Conservation (phyloP, 2,888 invertebrate species). For the Coelogynopora nodosa region DNA sequence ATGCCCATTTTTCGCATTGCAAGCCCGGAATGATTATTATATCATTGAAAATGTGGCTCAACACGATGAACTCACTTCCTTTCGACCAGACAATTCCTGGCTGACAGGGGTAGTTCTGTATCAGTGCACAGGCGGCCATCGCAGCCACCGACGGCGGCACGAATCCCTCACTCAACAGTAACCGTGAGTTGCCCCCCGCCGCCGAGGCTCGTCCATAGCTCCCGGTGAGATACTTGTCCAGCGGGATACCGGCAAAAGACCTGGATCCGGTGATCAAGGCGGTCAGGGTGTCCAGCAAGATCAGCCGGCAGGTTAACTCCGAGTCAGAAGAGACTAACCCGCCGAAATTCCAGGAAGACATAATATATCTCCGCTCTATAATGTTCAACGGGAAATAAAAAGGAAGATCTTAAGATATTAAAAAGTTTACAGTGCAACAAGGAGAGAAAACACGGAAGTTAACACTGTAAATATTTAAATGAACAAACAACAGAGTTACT, state of each 20-base stretch:
- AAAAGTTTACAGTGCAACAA: too few relatives aligned
- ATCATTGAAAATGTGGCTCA: too few relatives aligned
- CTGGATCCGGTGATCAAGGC: neutral
- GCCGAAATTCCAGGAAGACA: neutral
- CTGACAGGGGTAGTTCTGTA: neutral
- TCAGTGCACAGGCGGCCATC: neutral
- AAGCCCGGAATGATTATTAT: too few relatives aligned
- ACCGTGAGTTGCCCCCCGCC: neutral
- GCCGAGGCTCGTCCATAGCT: too few relatives aligned
- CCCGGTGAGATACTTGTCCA: neutral
- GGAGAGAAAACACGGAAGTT: too few relatives aligned
- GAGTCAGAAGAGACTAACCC: neutral
- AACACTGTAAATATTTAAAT: too few relatives aligned
- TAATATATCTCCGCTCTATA: neutral
- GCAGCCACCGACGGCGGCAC: neutral
- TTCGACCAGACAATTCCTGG: neutral
- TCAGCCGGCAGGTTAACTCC: neutral
- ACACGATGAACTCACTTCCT: neutral
- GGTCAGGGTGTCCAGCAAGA: neutral
- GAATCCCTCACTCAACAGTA: neutral
- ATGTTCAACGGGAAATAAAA: neutral
- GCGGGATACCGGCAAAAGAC: neutral
- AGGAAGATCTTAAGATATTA: too few relatives aligned
- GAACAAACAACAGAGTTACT: too few relatives aligned
- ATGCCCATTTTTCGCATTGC: too few relatives aligned